phyloP scores from a whole-genome alignment of 2,797 vertebrate genomes.

The Falco concolor region DNA sequence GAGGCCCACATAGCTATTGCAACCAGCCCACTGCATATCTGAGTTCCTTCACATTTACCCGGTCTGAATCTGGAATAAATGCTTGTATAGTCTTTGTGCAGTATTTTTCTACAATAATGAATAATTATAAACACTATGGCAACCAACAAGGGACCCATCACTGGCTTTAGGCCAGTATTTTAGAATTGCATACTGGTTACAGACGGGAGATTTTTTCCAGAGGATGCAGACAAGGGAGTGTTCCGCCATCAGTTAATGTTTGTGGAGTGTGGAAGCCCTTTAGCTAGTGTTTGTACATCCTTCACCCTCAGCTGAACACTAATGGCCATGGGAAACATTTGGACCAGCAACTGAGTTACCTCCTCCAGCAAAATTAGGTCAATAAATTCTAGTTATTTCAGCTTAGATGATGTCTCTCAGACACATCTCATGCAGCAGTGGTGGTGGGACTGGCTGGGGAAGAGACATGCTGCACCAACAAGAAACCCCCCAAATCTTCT shows the following conservation, averaged over 20 bases:
- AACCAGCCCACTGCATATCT: fast-evolving
- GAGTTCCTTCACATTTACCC: neutral
- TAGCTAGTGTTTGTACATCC: fast-evolving
- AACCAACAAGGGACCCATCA: fast-evolving
- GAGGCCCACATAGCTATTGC: neutral
- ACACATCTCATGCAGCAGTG: neutral
- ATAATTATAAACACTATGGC: neutral
- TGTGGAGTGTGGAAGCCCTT: neutral
- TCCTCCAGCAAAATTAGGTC: neutral
- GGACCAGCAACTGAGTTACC: neutral
- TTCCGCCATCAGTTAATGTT: fast-evolving
- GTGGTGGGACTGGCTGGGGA: neutral
- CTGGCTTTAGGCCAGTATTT: neutral
- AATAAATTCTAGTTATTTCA: neutral
- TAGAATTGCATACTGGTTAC: neutral
- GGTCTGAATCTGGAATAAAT: neutral
- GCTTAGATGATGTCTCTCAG: neutral
- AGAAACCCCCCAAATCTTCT: neutral
- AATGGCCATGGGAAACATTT: neutral
- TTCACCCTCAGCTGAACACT: neutral
- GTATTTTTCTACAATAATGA: neutral
- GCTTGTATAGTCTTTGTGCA: neutral
- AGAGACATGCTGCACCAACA: neutral
- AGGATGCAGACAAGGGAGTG: neutral
- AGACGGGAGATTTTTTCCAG: neutral